Conservation (phyloP, 2,888 invertebrate genomes). For the Heliconius ismenius region DNA sequence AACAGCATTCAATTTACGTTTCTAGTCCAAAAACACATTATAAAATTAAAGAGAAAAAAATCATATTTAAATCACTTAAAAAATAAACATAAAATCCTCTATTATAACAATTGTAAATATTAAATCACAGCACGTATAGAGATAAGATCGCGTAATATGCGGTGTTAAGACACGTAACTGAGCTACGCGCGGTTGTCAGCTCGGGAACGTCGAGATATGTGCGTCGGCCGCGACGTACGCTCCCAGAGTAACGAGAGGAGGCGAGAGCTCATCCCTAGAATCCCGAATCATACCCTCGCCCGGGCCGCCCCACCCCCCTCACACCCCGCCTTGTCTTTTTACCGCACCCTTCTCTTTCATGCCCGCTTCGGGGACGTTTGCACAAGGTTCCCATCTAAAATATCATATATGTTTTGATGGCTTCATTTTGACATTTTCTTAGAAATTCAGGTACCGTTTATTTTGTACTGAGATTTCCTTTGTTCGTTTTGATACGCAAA, state of each 20-base stretch:
- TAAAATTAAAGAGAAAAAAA: conserved; percentile 9
- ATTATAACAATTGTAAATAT: conserved; percentile 19
- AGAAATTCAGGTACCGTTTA: conserved; percentile 6
- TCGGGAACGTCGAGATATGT: conserved; percentile 58
- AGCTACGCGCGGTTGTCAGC: conserved; percentile 48
- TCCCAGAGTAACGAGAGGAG: conserved; percentile 78
- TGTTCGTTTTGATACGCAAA: conserved; percentile 12
- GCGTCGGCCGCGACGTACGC: conserved; percentile 74
- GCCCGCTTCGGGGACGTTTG: conserved; percentile 61
- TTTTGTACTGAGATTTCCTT: conserved; percentile 18
- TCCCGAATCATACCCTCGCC: conserved; percentile 80
- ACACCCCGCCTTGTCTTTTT: conserved; percentile 70
- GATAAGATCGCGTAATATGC: conserved; percentile 31
- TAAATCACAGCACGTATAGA: conserved; percentile 37
- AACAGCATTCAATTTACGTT: conserved; percentile 47
- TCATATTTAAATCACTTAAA: conserved; percentile 9
- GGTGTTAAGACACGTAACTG: conserved; percentile 32
- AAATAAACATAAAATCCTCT: conserved; percentile 12
- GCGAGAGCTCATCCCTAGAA: conserved; percentile 82
- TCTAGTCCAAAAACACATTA: conserved; percentile 45
- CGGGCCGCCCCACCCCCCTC: conserved; percentile 67
- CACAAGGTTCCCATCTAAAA: conserved; percentile 62
- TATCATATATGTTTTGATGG: conserved; percentile 26
- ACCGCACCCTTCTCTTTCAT: conserved; percentile 77
- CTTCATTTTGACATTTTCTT: conserved; percentile 16